Conservation (phyloP, 2,113 vertebrate species). For the Sprattus sprattus region DNA sequence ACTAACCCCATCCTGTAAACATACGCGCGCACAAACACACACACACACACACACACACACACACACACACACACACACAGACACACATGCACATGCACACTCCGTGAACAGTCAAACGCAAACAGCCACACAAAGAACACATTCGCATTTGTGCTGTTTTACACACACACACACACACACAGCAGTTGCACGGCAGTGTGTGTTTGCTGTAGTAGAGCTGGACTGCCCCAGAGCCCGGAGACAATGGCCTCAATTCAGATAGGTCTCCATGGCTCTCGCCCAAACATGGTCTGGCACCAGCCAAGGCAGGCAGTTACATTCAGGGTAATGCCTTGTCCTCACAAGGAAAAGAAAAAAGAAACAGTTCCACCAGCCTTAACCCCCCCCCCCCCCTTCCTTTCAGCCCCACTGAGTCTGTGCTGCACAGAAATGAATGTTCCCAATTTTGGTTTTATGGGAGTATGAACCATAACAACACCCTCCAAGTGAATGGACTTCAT, state of each 20-base stretch:
- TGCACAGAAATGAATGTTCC: not conserved
- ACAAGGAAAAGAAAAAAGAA: not conserved
- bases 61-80: not conserved
- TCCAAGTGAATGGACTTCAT: slow-evolving; percentile 19
- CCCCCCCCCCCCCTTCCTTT: not conserved
- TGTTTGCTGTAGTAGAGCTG: not conserved
- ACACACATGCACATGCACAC: too few relatives aligned
- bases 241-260: slow-evolving; percentile 33
- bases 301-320: slow-evolving; percentile 20
- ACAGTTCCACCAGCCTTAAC: not conserved
- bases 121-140: not conserved
- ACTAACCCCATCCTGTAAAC: not conserved
- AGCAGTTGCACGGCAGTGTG: not conserved
- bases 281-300: not conserved
- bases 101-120: not conserved
- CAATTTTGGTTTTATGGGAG: slow-evolving; percentile 36
- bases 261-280: slow-evolving; percentile 31
- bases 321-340: not conserved
- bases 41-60: not conserved
- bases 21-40: not conserved
- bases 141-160: not conserved
- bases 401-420: not conserved
- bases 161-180: too few relatives aligned
- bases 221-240: slow-evolving; percentile 20
- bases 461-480: slow-evolving; percentile 33